Evolutionary conservation across 2,113 vertebrate genomes (phyloP).

Genomic region (Pelecanus crispus): DNA sequence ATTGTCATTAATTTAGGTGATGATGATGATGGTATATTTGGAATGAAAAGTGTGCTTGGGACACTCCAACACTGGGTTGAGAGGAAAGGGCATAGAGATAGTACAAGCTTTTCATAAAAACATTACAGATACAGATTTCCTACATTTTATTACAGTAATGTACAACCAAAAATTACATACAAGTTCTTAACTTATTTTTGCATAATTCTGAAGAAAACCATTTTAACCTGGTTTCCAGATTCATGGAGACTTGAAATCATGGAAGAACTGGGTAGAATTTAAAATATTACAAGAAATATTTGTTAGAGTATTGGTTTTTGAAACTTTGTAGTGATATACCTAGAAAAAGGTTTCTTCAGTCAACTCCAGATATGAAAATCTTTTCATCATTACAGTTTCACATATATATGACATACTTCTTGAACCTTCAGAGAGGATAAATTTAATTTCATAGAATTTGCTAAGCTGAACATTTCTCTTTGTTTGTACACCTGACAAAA

Average conservation of each 20-base stretch:
- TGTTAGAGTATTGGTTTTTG: neutral
- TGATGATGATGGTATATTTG: neutral
- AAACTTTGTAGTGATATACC: neutral
- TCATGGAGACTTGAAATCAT: neutral
- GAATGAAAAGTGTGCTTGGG: neutral
- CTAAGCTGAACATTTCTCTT: neutral
- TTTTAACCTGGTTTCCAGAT: neutral
- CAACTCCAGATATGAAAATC: neutral
- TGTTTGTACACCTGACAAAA: conserved; percentile 4
- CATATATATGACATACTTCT: neutral
- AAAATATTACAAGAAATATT: neutral
- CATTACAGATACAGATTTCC: neutral
- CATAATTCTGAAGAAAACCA: neutral
- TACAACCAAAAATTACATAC: neutral
- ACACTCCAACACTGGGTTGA: neutral
- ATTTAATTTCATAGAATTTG: neutral
- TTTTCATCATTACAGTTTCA: neutral
- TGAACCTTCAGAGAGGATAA: neutral
- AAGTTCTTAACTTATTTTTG: neutral
- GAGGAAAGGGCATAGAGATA: neutral
- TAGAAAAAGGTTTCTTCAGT: neutral
- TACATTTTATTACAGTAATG: neutral
- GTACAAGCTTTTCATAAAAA: neutral
- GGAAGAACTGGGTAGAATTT: neutral
- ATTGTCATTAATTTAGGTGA: neutral